Conservation (phyloP, 2,888 invertebrate species). For the Platycnemis pennipes region DNA sequence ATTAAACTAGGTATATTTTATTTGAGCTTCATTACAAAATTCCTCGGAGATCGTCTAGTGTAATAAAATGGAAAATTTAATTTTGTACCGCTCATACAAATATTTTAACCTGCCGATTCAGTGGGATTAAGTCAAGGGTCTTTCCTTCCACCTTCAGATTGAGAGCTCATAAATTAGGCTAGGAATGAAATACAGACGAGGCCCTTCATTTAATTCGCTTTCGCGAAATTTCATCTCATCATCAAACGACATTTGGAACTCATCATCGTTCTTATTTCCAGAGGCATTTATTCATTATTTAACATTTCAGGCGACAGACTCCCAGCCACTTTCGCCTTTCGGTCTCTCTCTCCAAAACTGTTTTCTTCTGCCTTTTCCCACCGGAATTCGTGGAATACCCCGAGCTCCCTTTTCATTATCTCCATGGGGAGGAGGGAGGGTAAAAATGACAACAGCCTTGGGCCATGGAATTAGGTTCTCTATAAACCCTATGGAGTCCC, state of each 20-base stretch:
- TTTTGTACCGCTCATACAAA: not conserved
- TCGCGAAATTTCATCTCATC: not conserved
- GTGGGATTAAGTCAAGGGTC: not conserved
- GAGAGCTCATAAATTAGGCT: not conserved
- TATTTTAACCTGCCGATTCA: not conserved
- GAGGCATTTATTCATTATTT: not conserved
- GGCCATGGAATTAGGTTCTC: not conserved
- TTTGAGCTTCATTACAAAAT: no score
- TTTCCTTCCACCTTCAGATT: not conserved
- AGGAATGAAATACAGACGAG: not conserved
- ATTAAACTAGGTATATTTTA: not conserved
- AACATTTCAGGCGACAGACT: not conserved
- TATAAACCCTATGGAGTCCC: not conserved
- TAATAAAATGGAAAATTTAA: not conserved
- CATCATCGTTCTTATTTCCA: not conserved
- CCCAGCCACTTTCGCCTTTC: not conserved
- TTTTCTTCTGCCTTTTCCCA: not conserved
- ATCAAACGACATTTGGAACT: not conserved
- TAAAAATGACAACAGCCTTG: not conserved
- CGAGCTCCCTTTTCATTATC: not conserved
- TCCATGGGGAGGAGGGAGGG: not conserved
- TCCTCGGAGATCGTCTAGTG: no score
- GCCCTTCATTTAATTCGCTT: not conserved
- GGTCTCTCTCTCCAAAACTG: not conserved
- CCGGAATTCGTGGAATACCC: not conserved